phyloP scores from a whole-genome alignment of 2,888 invertebrate species.

The Argyresthia goedartella region DNA sequence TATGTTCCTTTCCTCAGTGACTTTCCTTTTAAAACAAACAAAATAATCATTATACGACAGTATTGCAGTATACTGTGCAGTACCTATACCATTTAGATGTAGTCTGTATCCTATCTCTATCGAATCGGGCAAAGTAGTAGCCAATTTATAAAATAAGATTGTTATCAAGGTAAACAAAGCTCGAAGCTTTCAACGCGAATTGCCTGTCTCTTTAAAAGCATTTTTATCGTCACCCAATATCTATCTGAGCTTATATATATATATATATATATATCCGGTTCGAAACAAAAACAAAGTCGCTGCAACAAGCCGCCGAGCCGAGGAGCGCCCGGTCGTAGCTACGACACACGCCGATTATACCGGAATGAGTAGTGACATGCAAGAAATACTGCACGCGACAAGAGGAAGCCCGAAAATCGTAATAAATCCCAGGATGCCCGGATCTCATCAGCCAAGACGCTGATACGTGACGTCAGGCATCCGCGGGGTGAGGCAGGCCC shows the following conservation, averaged over 20 bases:
- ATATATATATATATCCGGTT: not conserved
- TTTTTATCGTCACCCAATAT: conserved; percentile 3
- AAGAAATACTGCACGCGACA: conserved; percentile 20
- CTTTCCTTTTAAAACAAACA: no score
- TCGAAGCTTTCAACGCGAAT: conserved; percentile 2
- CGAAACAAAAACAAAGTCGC: not conserved
- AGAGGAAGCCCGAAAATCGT: conserved; percentile 9
- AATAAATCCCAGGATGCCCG: conserved; percentile 4
- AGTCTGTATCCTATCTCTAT: no score
- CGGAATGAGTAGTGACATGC: conserved; percentile 28
- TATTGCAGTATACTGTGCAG: no score
- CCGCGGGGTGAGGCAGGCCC: not conserved
- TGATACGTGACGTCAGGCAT: conserved; percentile 11
- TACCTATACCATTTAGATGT: no score
- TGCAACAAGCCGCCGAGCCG: not conserved
- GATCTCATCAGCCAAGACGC: conserved; percentile 12
- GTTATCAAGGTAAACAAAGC: not conserved
- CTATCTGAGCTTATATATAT: not conserved
- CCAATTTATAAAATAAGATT: conserved; percentile 1
- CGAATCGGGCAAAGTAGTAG: no score
- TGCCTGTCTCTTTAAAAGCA: conserved; percentile 4
- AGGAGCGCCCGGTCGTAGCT: not conserved
- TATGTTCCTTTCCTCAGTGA: no score
- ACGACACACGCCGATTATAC: no score
- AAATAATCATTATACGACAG: no score